phyloP scores from a whole-genome alignment of 2,797 vertebrate species.

The Rousettus madagascariensis region DNA sequence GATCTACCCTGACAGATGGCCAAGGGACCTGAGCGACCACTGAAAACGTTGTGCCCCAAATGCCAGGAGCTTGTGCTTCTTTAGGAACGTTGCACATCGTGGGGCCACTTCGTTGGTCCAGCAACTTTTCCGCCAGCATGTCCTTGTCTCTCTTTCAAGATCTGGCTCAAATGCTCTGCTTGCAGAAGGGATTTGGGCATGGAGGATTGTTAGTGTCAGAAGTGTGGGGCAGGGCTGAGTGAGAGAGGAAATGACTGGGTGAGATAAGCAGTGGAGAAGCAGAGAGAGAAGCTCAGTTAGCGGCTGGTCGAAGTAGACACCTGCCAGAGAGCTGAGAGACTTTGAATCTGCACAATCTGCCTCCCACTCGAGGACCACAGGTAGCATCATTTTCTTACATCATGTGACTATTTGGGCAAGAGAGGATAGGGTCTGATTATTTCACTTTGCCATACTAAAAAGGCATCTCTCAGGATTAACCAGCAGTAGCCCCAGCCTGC shows the following conservation, averaged over 20 bases:
- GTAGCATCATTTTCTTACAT: not conserved
- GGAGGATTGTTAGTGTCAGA: not conserved
- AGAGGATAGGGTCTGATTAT: not conserved
- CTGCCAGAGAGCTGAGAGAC: not conserved
- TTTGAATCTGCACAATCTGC: too few species aligned
- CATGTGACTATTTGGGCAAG: not conserved
- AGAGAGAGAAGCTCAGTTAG: not conserved
- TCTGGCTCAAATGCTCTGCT: not conserved
- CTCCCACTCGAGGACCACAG: not conserved
- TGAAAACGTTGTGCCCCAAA: not conserved
- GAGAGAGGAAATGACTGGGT: not conserved
- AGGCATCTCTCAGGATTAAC: not conserved
- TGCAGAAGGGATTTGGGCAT: not conserved
- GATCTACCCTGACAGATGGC: not conserved
- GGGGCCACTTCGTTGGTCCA: not conserved
- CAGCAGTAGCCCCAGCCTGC: not conserved
- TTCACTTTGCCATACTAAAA: not conserved
- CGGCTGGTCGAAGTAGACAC: not conserved
- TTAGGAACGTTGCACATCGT: not conserved
- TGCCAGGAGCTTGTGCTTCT: not conserved
- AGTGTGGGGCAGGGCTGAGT: not conserved
- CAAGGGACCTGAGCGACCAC: not conserved
- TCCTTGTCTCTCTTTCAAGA: not conserved
- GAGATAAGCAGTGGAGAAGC: not conserved
- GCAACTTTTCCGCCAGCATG: not conserved